phyloP scores from a whole-genome alignment of 1,140 invertebrate species.

The Lethrus apterus region DNA sequence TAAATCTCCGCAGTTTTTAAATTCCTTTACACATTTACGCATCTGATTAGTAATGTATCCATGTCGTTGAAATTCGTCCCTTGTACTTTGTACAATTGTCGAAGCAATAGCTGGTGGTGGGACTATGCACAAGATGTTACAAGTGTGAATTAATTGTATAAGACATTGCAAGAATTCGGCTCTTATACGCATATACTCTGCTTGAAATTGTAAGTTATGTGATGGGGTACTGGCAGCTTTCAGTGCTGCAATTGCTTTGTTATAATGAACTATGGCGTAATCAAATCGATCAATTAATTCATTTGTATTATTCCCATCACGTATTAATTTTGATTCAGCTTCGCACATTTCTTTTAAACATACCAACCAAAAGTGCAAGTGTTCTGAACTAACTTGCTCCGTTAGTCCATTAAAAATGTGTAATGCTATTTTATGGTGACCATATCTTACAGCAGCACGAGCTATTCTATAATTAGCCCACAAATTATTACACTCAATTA shows the following conservation, averaged over 20 bases:
- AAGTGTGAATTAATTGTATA: slow-evolving; percentile 66
- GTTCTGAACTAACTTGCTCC: slow-evolving; percentile 77
- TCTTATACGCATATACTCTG: slow-evolving; percentile 66
- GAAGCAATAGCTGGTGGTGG: slow-evolving; percentile 88
- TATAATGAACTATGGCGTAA: slow-evolving; percentile 50
- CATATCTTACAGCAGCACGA: slow-evolving; percentile 75
- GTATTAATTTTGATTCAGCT: slow-evolving; percentile 45
- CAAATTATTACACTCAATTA: slow-evolving; percentile 54
- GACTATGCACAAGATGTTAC: slow-evolving; percentile 77
- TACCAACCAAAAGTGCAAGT: slow-evolving; percentile 83
- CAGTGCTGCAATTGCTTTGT: slow-evolving; percentile 55
- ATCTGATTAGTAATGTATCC: slow-evolving; percentile 77
- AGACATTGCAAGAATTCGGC: slow-evolving; percentile 72
- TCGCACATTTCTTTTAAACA: slow-evolving; percentile 65
- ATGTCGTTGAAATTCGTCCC: slow-evolving; percentile 76
- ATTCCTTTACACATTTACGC: slow-evolving; percentile 67
- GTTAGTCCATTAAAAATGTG: slow-evolving; percentile 59
- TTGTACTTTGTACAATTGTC: slow-evolving; percentile 65
- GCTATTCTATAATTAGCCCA: slow-evolving; percentile 86
- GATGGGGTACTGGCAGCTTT: slow-evolving; percentile 64
- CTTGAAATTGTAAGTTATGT: slow-evolving; percentile 65
- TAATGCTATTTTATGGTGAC: slow-evolving; percentile 68
- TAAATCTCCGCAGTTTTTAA: slow-evolving; percentile 64
- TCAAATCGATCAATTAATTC: slow-evolving; percentile 53
- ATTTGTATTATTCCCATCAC: slow-evolving; percentile 28